Conservation (phyloP, 2,888 invertebrate genomes). For the Drosophila neoperkinsi region DNA sequence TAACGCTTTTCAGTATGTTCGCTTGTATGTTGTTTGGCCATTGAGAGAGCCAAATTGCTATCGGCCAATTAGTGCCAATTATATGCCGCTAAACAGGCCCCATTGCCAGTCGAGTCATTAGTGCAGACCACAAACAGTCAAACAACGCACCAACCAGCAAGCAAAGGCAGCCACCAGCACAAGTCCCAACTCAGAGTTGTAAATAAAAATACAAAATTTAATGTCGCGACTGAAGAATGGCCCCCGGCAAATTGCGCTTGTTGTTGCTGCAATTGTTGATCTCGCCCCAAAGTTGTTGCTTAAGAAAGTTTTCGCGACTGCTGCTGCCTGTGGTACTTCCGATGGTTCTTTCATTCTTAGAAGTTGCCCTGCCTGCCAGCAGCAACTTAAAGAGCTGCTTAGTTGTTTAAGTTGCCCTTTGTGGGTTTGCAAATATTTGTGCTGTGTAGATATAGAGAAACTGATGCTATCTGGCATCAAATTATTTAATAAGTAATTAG, state of each 20-base stretch:
- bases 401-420: conserved; percentile 57
- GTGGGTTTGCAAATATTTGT: conserved; percentile 31
- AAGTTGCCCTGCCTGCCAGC: conserved; percentile 31
- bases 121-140: conserved; percentile 1
- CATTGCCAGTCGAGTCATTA: conserved; percentile 8
- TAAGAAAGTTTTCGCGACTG: conserved; percentile 42
- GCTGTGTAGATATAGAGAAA: conserved; percentile 20
- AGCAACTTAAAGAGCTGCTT: conserved; percentile 39
- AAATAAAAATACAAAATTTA: conserved; percentile 41
- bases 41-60: conserved; percentile 56
- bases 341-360: background rate
- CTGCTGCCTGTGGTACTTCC: conserved; percentile 2
- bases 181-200: conserved; percentile 26
- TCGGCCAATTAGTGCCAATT: conserved; percentile 72
- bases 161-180: background rate
- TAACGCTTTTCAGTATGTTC: conserved; percentile 7
- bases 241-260: conserved; percentile 37
- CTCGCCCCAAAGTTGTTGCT: conserved; percentile 12
- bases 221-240: conserved; percentile 15
- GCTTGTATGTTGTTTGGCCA: conserved; percentile 9
- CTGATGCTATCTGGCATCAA: conserved; percentile 30
- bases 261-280: conserved; percentile 37
- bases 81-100: conserved; percentile 25
- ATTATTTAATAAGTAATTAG: conserved; percentile 78
- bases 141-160: conserved; percentile 3